phyloP scores from a whole-genome alignment of 1,140 invertebrate species.

The Aphis gossypii region DNA sequence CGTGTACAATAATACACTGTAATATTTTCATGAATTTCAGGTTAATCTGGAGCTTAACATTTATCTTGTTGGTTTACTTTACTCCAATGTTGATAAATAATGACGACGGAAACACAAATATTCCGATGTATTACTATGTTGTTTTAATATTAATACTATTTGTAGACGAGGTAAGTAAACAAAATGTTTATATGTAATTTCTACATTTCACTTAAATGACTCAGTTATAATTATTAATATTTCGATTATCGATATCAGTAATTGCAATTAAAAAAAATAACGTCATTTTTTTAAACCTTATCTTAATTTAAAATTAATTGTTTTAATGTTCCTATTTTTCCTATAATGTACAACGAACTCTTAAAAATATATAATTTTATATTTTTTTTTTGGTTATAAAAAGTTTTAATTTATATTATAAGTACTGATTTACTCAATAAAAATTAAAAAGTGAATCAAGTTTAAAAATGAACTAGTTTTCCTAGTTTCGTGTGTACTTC shows the following conservation, averaged over 20 bases:
- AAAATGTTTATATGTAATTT: not conserved
- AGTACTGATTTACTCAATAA: not conserved
- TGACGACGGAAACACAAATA: not conserved
- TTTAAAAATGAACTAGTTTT: not conserved
- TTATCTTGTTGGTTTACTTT: not conserved
- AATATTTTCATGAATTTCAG: not conserved
- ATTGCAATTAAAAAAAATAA: not conserved
- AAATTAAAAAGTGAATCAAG: not conserved
- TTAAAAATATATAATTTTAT: not conserved
- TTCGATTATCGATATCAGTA: not conserved
- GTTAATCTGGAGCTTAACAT: not conserved
- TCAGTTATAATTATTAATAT: not conserved
- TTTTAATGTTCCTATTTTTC: not conserved
- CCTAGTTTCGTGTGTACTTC: not conserved
- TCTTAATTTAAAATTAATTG: not conserved
- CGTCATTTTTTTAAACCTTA: not conserved
- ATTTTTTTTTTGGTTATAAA: not conserved
- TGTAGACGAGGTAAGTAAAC: conserved; percentile 15
- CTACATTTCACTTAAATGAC: not conserved
- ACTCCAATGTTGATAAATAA: not conserved
- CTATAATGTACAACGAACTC: not conserved
- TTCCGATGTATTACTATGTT: not conserved
- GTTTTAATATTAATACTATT: conserved; percentile 5
- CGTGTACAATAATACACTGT: not conserved
- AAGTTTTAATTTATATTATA: not conserved